phyloP scores from a whole-genome alignment of 2,888 invertebrate species.

The Onthophagus sagittarius region DNA sequence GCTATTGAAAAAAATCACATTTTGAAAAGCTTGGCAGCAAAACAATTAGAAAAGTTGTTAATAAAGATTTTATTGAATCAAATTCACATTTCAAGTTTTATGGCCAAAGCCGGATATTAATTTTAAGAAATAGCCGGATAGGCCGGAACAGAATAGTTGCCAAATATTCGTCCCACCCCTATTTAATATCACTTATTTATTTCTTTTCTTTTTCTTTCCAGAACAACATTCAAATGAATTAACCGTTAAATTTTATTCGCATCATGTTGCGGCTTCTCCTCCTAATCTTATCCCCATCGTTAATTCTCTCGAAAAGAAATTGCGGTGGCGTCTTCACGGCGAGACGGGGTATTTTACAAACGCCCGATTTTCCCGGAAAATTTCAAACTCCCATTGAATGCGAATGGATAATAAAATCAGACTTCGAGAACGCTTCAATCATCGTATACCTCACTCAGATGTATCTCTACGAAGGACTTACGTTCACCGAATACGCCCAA shows the following conservation, averaged over 20 bases:
- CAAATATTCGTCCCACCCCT: too few relatives aligned
- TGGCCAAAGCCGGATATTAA: too few relatives aligned
- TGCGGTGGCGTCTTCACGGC: conserved; percentile 67
- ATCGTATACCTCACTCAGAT: conserved; percentile 85
- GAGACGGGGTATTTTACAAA: conserved; percentile 69
- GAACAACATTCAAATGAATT: background rate
- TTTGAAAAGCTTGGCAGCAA: too few relatives aligned
- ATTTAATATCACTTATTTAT: too few relatives aligned
- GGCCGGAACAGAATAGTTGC: too few relatives aligned
- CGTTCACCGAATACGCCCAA: conserved; percentile 64
- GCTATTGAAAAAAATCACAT: too few relatives aligned
- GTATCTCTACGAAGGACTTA: conserved; percentile 74
- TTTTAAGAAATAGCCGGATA: too few relatives aligned
- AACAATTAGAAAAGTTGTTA: too few relatives aligned
- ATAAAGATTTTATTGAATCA: too few relatives aligned
- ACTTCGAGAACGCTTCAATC: conserved; percentile 64
- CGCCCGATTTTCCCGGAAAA: conserved; percentile 78
- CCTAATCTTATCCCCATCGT: background rate
- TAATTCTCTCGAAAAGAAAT: conserved; percentile 6
- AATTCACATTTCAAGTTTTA: too few relatives aligned
- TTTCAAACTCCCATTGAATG: conserved; percentile 79
- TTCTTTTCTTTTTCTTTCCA: background rate
- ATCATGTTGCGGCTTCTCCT: conserved; percentile 19
- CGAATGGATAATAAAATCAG: conserved; percentile 85
- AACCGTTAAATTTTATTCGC: conserved; percentile 13